Percentiles rank a stretch among this genome's conserved stretches.
These are phyloP conservation scores for Capromys pilorides DNA, from an alignment of 2,797 vertebrate species.

Conservation along the genomic window DNA sequence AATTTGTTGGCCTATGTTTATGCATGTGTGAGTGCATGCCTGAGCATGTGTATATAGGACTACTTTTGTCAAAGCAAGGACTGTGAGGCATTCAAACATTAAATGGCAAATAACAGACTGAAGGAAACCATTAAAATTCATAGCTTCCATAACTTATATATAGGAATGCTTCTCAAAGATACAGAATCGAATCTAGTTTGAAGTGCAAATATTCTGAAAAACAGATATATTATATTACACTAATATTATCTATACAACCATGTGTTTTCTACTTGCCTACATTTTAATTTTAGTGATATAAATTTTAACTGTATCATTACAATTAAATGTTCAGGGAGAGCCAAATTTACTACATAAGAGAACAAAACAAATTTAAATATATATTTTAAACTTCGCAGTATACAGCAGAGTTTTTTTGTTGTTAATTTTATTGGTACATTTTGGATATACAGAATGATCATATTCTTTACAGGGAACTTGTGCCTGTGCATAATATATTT, in stretches of 20 bases:
- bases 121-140: constrained; percentile 41
- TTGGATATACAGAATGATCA: neutral
- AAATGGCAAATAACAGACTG: neutral
- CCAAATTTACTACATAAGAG: neutral
- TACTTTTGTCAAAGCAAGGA: too few relatives aligned
- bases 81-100: neutral
- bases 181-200: neutral
- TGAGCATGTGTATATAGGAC: neutral
- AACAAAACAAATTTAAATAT: neutral
- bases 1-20: neutral
- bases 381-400: neutral
- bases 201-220: neutral
- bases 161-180: constrained; percentile 14
- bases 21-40: neutral
- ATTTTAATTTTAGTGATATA: neutral
- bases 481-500: neutral
- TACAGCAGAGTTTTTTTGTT: neutral
- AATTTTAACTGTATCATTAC: neutral
- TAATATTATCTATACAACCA: neutral
- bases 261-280: neutral
- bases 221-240: neutral
- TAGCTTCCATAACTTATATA: constrained; percentile 19
- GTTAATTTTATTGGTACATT: neutral
- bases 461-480: neutral
- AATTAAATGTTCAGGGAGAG: neutral